phyloP scores from a whole-genome alignment of 2,113 vertebrate genomes.

The Pedionomus torquatus region DNA sequence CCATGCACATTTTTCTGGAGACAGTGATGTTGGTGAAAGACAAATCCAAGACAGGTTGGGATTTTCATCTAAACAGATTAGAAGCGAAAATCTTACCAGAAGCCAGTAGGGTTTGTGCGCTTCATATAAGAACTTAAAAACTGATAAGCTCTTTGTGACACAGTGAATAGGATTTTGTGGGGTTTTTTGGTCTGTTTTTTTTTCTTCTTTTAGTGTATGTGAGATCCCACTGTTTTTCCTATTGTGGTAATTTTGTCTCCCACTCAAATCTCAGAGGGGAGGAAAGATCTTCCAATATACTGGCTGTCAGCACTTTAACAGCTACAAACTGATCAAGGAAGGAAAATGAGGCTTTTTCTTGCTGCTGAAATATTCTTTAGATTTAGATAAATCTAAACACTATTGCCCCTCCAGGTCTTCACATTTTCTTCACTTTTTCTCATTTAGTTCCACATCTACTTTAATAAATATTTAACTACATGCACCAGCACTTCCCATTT shows the following conservation, averaged over 20 bases:
- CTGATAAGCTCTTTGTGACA: background rate
- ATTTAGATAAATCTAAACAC: slow-evolving; percentile 39
- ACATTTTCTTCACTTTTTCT: slow-evolving; percentile 71
- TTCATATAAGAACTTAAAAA: background rate
- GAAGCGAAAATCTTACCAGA: background rate
- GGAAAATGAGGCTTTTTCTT: background rate
- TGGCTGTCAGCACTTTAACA: background rate
- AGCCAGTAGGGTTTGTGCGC: background rate
- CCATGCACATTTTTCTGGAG: background rate
- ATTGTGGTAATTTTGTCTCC: background rate
- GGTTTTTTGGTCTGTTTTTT: background rate
- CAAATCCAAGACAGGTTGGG: background rate
- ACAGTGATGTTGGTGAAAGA: background rate
- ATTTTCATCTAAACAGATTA: slow-evolving; percentile 42
- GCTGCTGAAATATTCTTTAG: background rate
- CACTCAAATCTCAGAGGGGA: background rate
- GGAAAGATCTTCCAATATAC: background rate
- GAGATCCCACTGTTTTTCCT: background rate
- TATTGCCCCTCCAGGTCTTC: slow-evolving; percentile 4
- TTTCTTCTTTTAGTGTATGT: background rate
- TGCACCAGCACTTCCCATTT: slow-evolving; percentile 22
- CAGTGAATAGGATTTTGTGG: background rate
- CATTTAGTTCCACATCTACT: slow-evolving; percentile 50
- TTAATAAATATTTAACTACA: slow-evolving; percentile 67
- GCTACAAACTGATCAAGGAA: background rate